A percentile compares a stretch with the other conserved stretches of the same genome.
Evolutionary conservation across 1,140 invertebrate species (phyloP).

Genomic region (Cylas formicarius): DNA sequence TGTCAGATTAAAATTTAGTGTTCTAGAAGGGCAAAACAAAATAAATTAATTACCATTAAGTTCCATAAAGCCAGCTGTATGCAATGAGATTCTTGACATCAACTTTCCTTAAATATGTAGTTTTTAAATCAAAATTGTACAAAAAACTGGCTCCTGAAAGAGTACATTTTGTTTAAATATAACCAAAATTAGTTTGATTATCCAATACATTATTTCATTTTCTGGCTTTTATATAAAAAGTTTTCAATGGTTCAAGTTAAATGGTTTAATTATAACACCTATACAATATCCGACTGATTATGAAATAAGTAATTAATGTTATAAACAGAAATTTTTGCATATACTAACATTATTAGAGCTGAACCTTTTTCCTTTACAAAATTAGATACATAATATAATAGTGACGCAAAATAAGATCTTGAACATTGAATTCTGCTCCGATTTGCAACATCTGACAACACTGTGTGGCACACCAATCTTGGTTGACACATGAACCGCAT

Average conservation of each 20-base stretch:
- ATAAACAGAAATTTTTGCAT: too few species aligned
- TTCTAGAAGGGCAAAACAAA: not conserved
- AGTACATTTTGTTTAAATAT: too few species aligned
- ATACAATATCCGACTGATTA: too few species aligned
- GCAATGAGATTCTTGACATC: not conserved
- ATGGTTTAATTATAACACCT: too few species aligned
- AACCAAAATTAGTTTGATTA: too few species aligned
- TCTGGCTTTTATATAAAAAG: too few species aligned
- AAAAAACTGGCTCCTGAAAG: not conserved
- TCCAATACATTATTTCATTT: too few species aligned
- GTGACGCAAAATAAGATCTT: not conserved
- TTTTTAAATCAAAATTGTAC: not conserved
- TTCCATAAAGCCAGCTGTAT: not conserved
- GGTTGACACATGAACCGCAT: constrained; percentile 18
- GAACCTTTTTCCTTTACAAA: not conserved
- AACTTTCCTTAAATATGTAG: not conserved
- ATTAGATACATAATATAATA: not conserved
- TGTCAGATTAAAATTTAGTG: not conserved
- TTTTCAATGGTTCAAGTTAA: too few species aligned
- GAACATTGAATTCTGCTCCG: not conserved
- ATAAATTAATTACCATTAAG: not conserved
- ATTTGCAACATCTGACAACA: constrained; percentile 6
- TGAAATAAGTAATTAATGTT: too few species aligned
- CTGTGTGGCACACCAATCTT: constrained; percentile 20
- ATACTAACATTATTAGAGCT: not conserved